A percentile compares a stretch with the other conserved stretches of the same genome.
These are phyloP conservation scores for Mastomys natalensis DNA, from an alignment of 2,113 vertebrate species.

Conservation along the genomic window DNA sequence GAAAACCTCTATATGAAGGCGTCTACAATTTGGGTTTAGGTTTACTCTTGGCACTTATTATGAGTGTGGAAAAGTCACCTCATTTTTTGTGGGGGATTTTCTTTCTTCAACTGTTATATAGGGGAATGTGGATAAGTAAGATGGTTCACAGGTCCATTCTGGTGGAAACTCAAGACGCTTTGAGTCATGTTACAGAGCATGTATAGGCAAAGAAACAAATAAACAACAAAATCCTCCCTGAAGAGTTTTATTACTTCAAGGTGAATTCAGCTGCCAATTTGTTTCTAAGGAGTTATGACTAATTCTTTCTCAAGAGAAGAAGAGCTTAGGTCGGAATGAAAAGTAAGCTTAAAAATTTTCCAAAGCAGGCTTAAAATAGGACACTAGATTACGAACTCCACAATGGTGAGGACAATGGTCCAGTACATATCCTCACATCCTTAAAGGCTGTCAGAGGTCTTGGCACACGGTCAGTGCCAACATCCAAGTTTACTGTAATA, in stretches of 20 bases:
- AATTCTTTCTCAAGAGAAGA: neutral
- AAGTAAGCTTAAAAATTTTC: neutral
- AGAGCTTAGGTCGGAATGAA: constrained; percentile 3
- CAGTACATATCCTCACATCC: neutral
- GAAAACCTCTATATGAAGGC: neutral
- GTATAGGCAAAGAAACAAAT: neutral
- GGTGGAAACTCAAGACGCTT: neutral
- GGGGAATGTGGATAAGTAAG: neutral
- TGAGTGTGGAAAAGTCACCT: neutral
- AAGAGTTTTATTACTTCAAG: neutral
- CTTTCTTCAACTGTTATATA: neutral
- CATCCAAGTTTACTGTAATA: neutral
- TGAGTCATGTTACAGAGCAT: neutral
- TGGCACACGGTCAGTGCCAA: neutral
- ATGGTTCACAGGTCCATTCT: neutral
- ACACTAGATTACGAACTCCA: neutral
- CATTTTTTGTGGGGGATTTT: neutral
- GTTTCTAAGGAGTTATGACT: neutral
- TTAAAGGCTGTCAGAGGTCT: neutral
- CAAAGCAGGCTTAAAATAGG: constrained; percentile 32
- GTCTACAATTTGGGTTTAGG: neutral
- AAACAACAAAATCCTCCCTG: neutral
- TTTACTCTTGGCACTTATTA: neutral
- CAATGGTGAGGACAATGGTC: neutral
- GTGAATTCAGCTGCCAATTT: neutral